Evolutionary conservation across 2,888 invertebrate genomes (phyloP).

Genomic region (Pelosia muscerda): DNA sequence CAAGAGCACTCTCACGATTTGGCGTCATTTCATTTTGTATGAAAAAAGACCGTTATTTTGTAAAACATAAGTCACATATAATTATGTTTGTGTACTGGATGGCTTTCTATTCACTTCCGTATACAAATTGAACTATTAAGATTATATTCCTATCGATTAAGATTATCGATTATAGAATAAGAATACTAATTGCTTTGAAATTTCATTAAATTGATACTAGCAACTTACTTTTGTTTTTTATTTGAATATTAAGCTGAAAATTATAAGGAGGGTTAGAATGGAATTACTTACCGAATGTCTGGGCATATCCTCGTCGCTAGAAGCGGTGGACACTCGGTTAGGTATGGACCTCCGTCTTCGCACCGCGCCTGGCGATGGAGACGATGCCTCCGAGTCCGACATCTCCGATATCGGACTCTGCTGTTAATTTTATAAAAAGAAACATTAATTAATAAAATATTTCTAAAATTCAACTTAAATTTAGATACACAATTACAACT

Average conservation of each 20-base stretch:
- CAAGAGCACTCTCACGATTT: too few species aligned
- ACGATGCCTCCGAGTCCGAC: conserved; percentile 86
- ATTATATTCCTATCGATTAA: too few species aligned
- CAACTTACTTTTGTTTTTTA: too few species aligned
- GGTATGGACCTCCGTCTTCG: conserved; percentile 70
- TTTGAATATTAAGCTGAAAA: not conserved
- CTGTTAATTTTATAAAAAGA: conserved; percentile 25
- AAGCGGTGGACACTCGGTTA: conserved; percentile 76
- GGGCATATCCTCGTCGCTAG: conserved; percentile 78
- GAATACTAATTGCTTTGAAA: too few species aligned
- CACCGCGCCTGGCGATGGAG: conserved; percentile 68
- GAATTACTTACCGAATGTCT: conserved; percentile 61
- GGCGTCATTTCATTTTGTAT: too few species aligned
- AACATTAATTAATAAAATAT: not conserved
- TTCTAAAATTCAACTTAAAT: not conserved
- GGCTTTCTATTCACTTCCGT: too few species aligned
- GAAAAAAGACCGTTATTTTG: too few species aligned
- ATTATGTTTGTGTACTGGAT: too few species aligned
- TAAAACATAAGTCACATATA: too few species aligned
- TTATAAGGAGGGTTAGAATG: not conserved
- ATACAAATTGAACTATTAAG: too few species aligned
- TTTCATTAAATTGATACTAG: too few species aligned
- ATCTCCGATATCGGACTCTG: conserved; percentile 87
- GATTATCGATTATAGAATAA: too few species aligned
- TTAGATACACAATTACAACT: not conserved